A percentile compares a stretch with the other conserved stretches of the same genome.
Evolutionary conservation across 2,888 invertebrate genomes (phyloP).

Genomic region (Congeria kusceri): DNA sequence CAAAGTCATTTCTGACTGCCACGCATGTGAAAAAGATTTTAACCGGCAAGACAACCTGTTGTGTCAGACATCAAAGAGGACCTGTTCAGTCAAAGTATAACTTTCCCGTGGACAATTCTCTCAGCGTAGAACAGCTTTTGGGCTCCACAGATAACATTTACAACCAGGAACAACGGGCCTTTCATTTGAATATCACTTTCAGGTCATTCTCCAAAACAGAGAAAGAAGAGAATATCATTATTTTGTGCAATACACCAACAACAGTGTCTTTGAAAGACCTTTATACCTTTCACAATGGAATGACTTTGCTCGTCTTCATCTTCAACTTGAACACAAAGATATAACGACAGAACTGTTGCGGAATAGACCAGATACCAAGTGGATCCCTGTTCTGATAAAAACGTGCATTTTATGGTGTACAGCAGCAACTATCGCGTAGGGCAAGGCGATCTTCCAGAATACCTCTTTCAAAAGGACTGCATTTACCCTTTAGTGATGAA

Average conservation of each 20-base stretch:
- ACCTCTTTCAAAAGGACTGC: conserved; percentile 24
- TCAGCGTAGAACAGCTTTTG: conserved; percentile 19
- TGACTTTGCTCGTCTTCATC: conserved; percentile 22
- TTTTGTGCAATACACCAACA: conserved; percentile 52
- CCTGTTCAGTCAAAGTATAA: conserved; percentile 33
- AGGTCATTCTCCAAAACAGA: conserved; percentile 41
- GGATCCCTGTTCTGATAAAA: conserved; percentile 57
- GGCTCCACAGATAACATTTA: conserved; percentile 19
- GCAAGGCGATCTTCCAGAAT: conserved; percentile 29
- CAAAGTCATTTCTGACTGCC: too few species aligned
- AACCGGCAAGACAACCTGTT: too few species aligned
- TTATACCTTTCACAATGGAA: too few species aligned
- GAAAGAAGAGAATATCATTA: conserved; percentile 55
- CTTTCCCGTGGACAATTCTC: conserved; percentile 31
- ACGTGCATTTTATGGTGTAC: conserved; percentile 38
- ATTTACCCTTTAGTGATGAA: conserved; percentile 44
- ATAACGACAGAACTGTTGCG: conserved; percentile 39
- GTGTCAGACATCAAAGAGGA: conserved; percentile 22
- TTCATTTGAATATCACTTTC: conserved; percentile 46
- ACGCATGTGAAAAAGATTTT: too few species aligned
- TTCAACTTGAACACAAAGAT: conserved; percentile 46
- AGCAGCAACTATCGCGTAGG: conserved; percentile 45
- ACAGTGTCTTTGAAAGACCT: conserved; percentile 46
- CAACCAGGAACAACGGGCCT: conserved; percentile 23
- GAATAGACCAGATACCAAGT: too few species aligned